phyloP scores from a whole-genome alignment of 2,888 invertebrate species.

The Trissolcus brochymenae region DNA sequence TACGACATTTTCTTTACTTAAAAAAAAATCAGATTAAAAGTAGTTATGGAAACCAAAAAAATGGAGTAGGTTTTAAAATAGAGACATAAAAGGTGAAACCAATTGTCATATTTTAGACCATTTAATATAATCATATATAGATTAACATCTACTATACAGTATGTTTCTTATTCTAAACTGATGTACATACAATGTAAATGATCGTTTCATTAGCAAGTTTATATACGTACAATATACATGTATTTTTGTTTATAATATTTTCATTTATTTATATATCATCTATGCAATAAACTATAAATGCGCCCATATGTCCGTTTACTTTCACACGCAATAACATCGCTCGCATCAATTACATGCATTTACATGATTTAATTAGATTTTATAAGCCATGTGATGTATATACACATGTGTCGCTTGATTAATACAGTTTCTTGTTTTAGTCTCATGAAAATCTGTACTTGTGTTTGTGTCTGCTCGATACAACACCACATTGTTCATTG shows the following conservation, averaged over 20 bases:
- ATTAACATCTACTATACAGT: slow-evolving; percentile 69
- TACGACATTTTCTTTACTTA: no score
- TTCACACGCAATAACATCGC: slow-evolving; percentile 57
- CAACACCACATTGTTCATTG: slow-evolving; percentile 11
- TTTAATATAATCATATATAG: slow-evolving; percentile 67
- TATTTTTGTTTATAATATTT: slow-evolving; percentile 36
- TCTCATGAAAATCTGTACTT: slow-evolving; percentile 23
- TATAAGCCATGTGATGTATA: slow-evolving; percentile 52
- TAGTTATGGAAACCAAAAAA: no score
- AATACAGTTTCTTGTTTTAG: slow-evolving; percentile 14
- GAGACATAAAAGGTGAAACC: slow-evolving; percentile 33
- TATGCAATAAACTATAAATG: slow-evolving; percentile 38
- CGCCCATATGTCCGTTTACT: slow-evolving; percentile 47
- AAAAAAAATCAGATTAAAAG: no score
- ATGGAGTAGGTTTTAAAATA: not conserved
- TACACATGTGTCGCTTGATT: slow-evolving; percentile 17
- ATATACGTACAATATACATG: slow-evolving; percentile 59
- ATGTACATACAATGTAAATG: slow-evolving; percentile 64
- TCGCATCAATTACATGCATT: slow-evolving; percentile 35
- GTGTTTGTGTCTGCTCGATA: slow-evolving; percentile 15
- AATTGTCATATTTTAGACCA: slow-evolving; percentile 62
- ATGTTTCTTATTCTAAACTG: slow-evolving; percentile 64
- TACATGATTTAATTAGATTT: slow-evolving; percentile 46
- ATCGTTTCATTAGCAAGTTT: slow-evolving; percentile 55
- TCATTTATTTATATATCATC: slow-evolving; percentile 31